These are phyloP conservation scores for Aspidoscelis tigris DNA, from an alignment of 2,113 vertebrate species.

Conservation along the genomic window DNA sequence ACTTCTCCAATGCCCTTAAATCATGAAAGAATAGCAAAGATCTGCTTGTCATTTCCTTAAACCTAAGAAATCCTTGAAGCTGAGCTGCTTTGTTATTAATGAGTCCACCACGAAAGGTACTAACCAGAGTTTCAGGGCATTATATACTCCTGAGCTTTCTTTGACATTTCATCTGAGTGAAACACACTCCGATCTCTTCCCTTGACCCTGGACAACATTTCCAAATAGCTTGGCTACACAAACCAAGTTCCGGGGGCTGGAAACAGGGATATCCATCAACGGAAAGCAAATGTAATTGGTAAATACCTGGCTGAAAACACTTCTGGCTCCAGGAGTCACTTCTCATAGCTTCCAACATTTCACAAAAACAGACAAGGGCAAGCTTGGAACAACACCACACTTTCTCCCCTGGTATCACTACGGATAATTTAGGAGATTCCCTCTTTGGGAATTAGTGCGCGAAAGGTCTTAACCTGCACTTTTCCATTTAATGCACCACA, in stretches of 20 bases:
- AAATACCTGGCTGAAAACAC: constrained; percentile 1
- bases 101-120: constrained; percentile 37
- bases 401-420: not conserved
- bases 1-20: constrained; percentile 43
- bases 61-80: constrained; percentile 32
- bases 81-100: constrained; percentile 31
- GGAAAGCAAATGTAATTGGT: constrained; percentile 1
- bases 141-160: not conserved
- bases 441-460: not conserved
- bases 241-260: constrained; percentile 6
- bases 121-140: constrained; percentile 12
- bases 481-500: no score
- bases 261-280: not conserved
- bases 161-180: constrained; percentile 30
- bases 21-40: constrained; percentile 13
- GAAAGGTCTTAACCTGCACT: not conserved
- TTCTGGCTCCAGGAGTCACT: not conserved
- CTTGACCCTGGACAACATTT: not conserved
- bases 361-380: not conserved
- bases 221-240: not conserved
- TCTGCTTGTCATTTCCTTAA: constrained; percentile 33
- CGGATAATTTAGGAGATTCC: not conserved
- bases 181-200: constrained; percentile 9
- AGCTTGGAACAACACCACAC: not conserved
- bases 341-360: not conserved